A percentile compares a stretch with the other conserved stretches of the same genome.
phyloP scores from a whole-genome alignment of 2,797 vertebrate species.

The Helostoma temminkii region DNA sequence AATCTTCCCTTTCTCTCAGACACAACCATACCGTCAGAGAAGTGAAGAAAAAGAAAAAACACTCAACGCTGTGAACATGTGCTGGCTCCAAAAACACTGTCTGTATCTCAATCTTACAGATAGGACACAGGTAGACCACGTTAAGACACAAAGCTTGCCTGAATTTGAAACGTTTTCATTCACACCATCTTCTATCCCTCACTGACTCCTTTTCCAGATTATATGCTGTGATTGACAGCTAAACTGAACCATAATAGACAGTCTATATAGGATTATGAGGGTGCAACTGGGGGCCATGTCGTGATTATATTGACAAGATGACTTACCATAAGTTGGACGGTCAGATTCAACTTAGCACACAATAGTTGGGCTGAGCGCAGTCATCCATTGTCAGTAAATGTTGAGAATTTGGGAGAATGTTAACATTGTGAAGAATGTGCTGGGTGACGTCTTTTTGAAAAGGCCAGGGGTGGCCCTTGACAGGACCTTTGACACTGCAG shows the following conservation, averaged over 20 bases:
- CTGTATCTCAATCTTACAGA: conserved; percentile 12
- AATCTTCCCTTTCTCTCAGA: conserved; percentile 24
- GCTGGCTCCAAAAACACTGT: neutral
- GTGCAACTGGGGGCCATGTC: conserved; percentile 73
- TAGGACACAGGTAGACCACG: neutral
- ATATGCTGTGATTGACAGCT: conserved; percentile 75
- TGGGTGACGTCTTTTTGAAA: conserved; percentile 78
- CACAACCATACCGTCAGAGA: neutral
- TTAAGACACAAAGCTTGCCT: conserved; percentile 8
- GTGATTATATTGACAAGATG: conserved; percentile 75
- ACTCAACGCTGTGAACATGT: neutral
- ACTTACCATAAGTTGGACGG: conserved; percentile 74
- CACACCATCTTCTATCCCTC: conserved; percentile 29
- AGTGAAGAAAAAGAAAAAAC: conserved; percentile 1
- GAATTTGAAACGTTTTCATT: conserved; percentile 18
- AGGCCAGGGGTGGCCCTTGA: conserved; percentile 66
- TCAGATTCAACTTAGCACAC: conserved; percentile 68
- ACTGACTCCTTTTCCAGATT: conserved; percentile 53
- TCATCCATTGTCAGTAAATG: conserved; percentile 77
- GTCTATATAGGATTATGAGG: conserved; percentile 76
- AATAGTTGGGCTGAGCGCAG: conserved; percentile 60
- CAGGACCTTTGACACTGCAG: conserved; percentile 82
- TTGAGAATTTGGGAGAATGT: conserved; percentile 83
- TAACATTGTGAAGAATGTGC: conserved; percentile 85
- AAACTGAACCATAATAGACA: conserved; percentile 72